Conservation (phyloP, 2,888 invertebrate genomes). For the Drosophila quinaria region DNA sequence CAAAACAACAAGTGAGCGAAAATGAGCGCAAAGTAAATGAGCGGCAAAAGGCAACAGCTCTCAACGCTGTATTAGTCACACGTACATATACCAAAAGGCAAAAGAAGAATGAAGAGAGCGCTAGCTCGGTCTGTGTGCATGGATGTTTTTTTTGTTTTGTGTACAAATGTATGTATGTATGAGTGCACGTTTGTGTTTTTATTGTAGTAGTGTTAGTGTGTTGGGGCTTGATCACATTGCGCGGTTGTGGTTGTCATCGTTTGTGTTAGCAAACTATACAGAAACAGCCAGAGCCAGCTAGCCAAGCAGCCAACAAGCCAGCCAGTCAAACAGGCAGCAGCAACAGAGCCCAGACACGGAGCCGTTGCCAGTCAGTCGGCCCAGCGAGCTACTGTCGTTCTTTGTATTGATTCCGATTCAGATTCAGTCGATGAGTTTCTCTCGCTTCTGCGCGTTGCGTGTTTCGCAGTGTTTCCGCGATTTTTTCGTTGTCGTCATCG, state of each 20-base stretch:
- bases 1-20: slow-evolving; percentile 57
- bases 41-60: slow-evolving; percentile 47
- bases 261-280: slow-evolving; percentile 61
- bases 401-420: slow-evolving; percentile 77
- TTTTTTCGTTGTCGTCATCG: slow-evolving; percentile 77
- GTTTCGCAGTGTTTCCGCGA: slow-evolving; percentile 81
- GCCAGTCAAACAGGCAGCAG: slow-evolving; percentile 43
- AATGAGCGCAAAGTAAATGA: slow-evolving; percentile 67
- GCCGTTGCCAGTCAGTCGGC: slow-evolving; percentile 16
- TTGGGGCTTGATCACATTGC: slow-evolving; percentile 50
- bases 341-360: slow-evolving; percentile 13
- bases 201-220: slow-evolving; percentile 30
- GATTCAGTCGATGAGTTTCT: slow-evolving; percentile 84
- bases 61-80: slow-evolving; percentile 60
- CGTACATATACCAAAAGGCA: slow-evolving; percentile 12
- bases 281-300: slow-evolving; percentile 20
- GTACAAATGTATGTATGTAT: slow-evolving; percentile 19
- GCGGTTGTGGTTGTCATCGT: slow-evolving; percentile 44
- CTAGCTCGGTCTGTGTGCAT: slow-evolving; percentile 4
- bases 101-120: slow-evolving; percentile 59
- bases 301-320: slow-evolving; percentile 8
- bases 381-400: slow-evolving; percentile 57
- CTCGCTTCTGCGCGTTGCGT: slow-evolving; percentile 85
- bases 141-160: slow-evolving; percentile 23
- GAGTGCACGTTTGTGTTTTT: slow-evolving; percentile 21